phyloP scores from a whole-genome alignment of 1,140 invertebrate species.

The Trichogramma pretiosum region DNA sequence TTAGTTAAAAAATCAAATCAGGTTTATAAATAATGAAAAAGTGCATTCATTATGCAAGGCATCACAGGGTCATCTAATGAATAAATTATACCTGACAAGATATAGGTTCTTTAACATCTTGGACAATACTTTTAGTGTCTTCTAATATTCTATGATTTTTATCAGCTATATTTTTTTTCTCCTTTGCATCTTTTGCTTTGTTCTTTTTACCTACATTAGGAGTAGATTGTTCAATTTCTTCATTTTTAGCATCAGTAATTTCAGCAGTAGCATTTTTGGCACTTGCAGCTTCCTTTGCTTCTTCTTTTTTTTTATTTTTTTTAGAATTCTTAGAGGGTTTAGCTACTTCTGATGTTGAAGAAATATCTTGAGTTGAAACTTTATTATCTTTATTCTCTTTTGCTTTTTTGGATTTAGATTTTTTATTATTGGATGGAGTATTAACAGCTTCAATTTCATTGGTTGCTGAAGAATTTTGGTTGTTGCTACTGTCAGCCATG shows the following conservation, averaged over 20 bases:
- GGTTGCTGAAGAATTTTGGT: constrained; percentile 21
- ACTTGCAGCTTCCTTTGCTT: constrained; percentile 14
- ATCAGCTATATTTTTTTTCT: constrained; percentile 38
- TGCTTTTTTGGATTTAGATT: constrained; percentile 27
- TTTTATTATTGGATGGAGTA: constrained; percentile 22
- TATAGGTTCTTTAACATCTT: constrained; percentile 26
- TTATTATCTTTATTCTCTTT: constrained; percentile 30
- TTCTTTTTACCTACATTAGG: constrained; percentile 17
- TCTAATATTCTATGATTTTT: constrained; percentile 31
- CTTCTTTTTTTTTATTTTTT: constrained; percentile 14
- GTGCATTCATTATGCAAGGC: no score
- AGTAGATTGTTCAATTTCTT: constrained; percentile 7
- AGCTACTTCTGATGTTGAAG: constrained; percentile 5
- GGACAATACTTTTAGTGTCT: constrained; percentile 21
- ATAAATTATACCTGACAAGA: constrained; percentile 26
- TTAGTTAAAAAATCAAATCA: background rate
- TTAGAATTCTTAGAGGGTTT: constrained; percentile 19
- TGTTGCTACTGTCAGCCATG: constrained; percentile 20
- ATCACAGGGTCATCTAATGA: background rate
- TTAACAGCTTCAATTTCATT: constrained; percentile 20
- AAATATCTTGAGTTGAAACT: constrained; percentile 17
- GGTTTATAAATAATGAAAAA: no score
- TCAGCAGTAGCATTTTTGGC: constrained; percentile 1
- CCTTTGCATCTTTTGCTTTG: constrained; percentile 32
- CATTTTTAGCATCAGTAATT: background rate